Percentiles rank a stretch among this genome's conserved stretches.
phyloP scores from a whole-genome alignment of 2,113 vertebrate genomes.

The Isichthys henryi region DNA sequence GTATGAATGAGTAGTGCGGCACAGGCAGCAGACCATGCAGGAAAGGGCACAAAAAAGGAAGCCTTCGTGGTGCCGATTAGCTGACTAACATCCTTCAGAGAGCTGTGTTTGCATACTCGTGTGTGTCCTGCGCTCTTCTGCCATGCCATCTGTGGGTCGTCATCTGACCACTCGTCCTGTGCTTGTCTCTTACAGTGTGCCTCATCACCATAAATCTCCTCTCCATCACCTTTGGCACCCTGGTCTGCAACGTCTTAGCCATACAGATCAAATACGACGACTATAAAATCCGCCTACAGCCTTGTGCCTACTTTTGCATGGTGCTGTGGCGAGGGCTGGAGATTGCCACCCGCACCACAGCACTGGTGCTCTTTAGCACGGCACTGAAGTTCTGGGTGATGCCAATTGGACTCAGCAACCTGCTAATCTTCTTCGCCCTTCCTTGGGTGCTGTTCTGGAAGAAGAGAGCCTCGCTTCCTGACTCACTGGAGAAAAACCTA shows the following conservation, averaged over 20 bases:
- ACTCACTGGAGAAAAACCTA: slow-evolving; percentile 85
- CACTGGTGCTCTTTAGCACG: slow-evolving; percentile 87
- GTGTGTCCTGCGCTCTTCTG: background rate
- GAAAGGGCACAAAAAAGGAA: background rate
- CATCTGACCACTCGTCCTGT: background rate
- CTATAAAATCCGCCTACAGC: slow-evolving; percentile 79
- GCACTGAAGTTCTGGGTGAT: slow-evolving; percentile 77
- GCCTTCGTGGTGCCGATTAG: background rate
- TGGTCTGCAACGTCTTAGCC: slow-evolving; percentile 83
- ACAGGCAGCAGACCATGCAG: background rate
- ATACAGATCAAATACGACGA: slow-evolving; percentile 94
- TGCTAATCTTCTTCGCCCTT: slow-evolving; percentile 80
- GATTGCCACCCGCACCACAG: slow-evolving; percentile 77
- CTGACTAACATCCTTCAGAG: background rate
- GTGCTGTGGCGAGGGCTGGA: slow-evolving; percentile 83
- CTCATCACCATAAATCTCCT: slow-evolving; percentile 83
- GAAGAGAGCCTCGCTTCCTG: slow-evolving; percentile 61
- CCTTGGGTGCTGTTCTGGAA: slow-evolving; percentile 90
- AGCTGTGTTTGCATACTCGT: background rate
- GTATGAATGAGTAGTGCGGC: background rate
- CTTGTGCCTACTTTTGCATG: slow-evolving; percentile 75
- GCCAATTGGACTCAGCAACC: slow-evolving; percentile 70
- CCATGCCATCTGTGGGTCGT: background rate
- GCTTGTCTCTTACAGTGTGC: slow-evolving; percentile 55
- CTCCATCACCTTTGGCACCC: slow-evolving; percentile 83